These are phyloP conservation scores for Protophormia terraenovae DNA, from an alignment of 2,888 invertebrate species.

Conservation along the genomic window DNA sequence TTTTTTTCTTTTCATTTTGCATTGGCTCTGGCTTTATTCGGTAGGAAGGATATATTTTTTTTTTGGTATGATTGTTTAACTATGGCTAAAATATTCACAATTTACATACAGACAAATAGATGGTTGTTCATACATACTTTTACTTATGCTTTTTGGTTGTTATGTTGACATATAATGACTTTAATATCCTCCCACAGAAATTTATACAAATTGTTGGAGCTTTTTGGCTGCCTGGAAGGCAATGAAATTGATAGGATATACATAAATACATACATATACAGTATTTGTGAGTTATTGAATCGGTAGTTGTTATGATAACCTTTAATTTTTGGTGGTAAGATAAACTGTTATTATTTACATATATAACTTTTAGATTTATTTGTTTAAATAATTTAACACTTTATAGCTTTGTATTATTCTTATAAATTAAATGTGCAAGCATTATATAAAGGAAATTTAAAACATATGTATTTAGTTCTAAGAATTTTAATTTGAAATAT, in stretches of 20 bases:
- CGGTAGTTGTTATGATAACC: not conserved
- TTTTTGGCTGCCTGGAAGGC: not conserved
- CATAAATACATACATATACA: too few relatives aligned
- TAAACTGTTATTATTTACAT: too few relatives aligned
- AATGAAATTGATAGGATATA: not conserved
- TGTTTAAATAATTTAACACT: too few relatives aligned
- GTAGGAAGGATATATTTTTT: not conserved
- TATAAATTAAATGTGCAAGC: too few relatives aligned
- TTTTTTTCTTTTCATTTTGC: slow-evolving; percentile 7
- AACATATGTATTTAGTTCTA: too few relatives aligned
- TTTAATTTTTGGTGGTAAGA: not conserved
- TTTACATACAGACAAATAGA: slow-evolving; percentile 7
- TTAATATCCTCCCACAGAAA: slow-evolving; percentile 37
- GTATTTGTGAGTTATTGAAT: too few relatives aligned
- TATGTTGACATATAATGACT: slow-evolving; percentile 54
- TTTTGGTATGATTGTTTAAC: not conserved
- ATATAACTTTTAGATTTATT: too few relatives aligned
- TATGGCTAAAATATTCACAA: slow-evolving; percentile 48
- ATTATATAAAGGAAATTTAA: too few relatives aligned
- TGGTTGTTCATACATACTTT: not conserved
- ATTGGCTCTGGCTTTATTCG: not conserved
- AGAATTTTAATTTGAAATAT: too few relatives aligned
- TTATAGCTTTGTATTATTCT: too few relatives aligned
- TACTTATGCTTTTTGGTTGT: not conserved
- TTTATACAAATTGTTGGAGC: not conserved